Evolutionary conservation across 1,140 invertebrate species (phyloP).

Genomic region (Tetramorium parvispinum): DNA sequence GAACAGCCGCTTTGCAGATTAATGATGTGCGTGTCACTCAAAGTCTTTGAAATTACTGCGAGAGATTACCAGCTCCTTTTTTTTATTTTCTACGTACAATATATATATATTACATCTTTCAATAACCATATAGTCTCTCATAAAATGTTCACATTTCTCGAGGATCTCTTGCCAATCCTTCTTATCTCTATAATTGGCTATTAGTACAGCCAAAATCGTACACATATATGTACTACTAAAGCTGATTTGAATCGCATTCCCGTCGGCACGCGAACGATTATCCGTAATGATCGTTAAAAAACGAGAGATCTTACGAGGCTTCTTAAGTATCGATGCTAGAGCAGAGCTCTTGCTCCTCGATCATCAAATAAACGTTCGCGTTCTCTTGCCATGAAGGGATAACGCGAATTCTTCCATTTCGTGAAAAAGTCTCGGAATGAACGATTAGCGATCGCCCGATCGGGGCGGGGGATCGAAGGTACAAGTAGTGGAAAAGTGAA

Average conservation of each 20-base stretch:
- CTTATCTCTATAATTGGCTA: conserved; percentile 34
- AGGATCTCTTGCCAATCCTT: not conserved
- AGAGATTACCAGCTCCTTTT: not conserved
- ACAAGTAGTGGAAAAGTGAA: conserved; percentile 44
- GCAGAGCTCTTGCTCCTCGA: not conserved
- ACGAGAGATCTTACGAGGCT: not conserved
- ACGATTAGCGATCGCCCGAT: not conserved
- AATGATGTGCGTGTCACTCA: not conserved
- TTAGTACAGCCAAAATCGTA: conserved; percentile 1
- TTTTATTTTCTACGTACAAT: conserved; percentile 52
- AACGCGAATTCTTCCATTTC: not conserved
- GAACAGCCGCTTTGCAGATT: not conserved
- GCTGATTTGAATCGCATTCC: conserved; percentile 11
- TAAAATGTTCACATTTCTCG: conserved; percentile 9
- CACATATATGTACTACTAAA: not conserved
- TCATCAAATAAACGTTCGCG: not conserved
- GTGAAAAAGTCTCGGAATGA: conserved; percentile 22
- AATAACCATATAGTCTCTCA: conserved; percentile 21
- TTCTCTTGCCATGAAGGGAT: not conserved
- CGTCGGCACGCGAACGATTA: not conserved
- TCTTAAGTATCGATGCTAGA: not conserved
- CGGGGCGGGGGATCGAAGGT: conserved; percentile 8
- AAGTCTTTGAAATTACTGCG: not conserved
- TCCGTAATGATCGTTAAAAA: conserved; percentile 4
- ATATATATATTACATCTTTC: conserved; percentile 59